These are phyloP conservation scores for Engystomops pustulosus DNA, from an alignment of 2,113 vertebrate species.

Conservation along the genomic window DNA sequence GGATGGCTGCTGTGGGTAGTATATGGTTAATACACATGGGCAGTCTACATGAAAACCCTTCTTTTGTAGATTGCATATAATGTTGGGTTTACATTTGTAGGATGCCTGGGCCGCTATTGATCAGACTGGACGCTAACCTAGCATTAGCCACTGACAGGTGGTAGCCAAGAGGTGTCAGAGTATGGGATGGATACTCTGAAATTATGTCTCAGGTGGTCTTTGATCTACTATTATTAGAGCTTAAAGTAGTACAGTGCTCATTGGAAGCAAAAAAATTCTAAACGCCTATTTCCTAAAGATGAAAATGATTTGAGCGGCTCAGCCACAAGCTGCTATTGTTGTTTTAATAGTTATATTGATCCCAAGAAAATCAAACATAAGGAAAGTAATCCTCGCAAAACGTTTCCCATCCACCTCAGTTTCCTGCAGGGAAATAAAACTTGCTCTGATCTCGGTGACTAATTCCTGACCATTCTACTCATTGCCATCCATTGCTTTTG, in stretches of 20 bases:
- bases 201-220: not conserved
- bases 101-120: not conserved
- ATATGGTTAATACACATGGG: too few relatives aligned
- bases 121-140: not conserved
- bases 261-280: not conserved
- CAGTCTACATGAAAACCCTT: too few relatives aligned
- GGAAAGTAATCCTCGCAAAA: constrained; percentile 8
- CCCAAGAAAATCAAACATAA: constrained; percentile 17
- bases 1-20: too few relatives aligned
- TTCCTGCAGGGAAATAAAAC: constrained; percentile 27
- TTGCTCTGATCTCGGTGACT: not conserved
- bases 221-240: not conserved
- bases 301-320: constrained; percentile 4
- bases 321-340: constrained; percentile 4
- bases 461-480: constrained; percentile 32
- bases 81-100: not conserved
- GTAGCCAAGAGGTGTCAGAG: not conserved
- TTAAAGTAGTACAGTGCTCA: not conserved
- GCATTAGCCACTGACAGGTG: not conserved
- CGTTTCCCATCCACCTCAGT: constrained; percentile 8
- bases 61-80: not conserved
- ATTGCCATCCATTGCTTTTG: constrained; percentile 18
- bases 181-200: not conserved
- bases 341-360: constrained; percentile 49
- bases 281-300: constrained; percentile 4